Base-by-base conservation (phyloP, 92 coral and sea anemone species). In the Palythoa grandiflora region DNA sequence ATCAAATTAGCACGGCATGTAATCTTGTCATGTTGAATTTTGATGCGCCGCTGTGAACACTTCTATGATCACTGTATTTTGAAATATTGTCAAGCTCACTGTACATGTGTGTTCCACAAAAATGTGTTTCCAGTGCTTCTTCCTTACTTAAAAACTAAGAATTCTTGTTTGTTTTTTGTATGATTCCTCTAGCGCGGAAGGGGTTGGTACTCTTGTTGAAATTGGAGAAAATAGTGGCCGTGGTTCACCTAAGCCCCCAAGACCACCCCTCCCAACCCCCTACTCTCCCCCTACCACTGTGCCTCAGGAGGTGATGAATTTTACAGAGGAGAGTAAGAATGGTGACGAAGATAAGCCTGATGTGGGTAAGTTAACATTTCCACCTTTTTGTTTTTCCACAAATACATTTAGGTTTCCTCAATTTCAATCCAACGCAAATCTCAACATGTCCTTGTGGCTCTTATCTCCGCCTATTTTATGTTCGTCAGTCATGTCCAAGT, bases 291-390 rank as follows among this genome's bases (percentile, higher is more conserved):
- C 55, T 63, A 10, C 75, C 40, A 61, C 57, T 65, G 38, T 11
- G 55, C 59, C 66, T 38, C 86, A 21, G n/a, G 61, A 68, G 40
- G 1, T 66, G 15, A 72, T 44, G 35, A 38, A 76, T 36, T 55
- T 35, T n/a, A 12, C 73, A 5, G 47, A 66, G 5, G 86, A 81
- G 53, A 28, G 14, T 39, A 81, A 68, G 52, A 48, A 19, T 44
- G 60, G 75, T 9, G 86, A 81, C 1, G 85, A 80, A 63, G 85
- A 61, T 16, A 80, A 44, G 37, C 3, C 55, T n/a, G 86, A 81
- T 40, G 40, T 20, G 20, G 86, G 86, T 81, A 68, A 20, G 47
- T 44, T 2, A 10, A 54, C 44, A 20, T 21, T 36, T 70, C 5
- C 6, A 13, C 38, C 28, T 48, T 35, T 13, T 5, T 10, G 53